Base-by-base conservation (phyloP, 2,888 invertebrate species). In the Orthosia gracilis region DNA sequence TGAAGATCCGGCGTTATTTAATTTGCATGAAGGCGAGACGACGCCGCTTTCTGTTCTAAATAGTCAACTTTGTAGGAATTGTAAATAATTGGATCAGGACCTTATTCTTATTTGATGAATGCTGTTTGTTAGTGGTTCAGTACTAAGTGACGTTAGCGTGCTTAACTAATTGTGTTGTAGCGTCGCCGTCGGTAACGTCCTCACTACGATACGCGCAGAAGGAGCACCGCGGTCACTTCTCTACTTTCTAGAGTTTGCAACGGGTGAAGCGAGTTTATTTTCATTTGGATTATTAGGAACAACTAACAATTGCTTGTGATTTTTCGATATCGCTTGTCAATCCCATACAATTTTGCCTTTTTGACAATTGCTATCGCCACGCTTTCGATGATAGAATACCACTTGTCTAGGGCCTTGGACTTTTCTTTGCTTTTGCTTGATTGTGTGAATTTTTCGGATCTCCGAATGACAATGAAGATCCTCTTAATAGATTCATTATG, bases 1-100 rank as follows among this genome's bases (percentile, higher is more conserved):
- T 31, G 47, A 54, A 61, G n/a, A 31, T 62, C 47, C 50, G n/a
- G 15, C n/a, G 21, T 49, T 57, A 62, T 57, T 66, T 58, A 63
- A 72, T 63, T 47, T 54, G 54, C 21, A 62, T 52, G 73, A 63
- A 45, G 45, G 57, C 23, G 45, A 31, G 31, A 26, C 23, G 15
- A 23, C 13, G 2, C n/a, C 17, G n/a, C 26, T 45, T 26, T 12
- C 13, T 49, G 58, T 54, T 64, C 18, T n/a, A 40, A 58, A 69
- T 63, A 58, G 52, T 40, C 2, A n/a, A 59, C 12, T 66, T 23
- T 15, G 1, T 50, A 12, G 47, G 15, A n/a, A 73, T 65, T 12
- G 5, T 50, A 47, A 62, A 31, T 52, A 47, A 52, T 40, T 40
- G 31, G 3, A 72, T 45, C 15, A n/a, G 15, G 17, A 13, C 3